These are phyloP conservation scores for Manis pentadactyla DNA, from an alignment of 2,797 vertebrate genomes.

Conservation along the genomic window DNA sequence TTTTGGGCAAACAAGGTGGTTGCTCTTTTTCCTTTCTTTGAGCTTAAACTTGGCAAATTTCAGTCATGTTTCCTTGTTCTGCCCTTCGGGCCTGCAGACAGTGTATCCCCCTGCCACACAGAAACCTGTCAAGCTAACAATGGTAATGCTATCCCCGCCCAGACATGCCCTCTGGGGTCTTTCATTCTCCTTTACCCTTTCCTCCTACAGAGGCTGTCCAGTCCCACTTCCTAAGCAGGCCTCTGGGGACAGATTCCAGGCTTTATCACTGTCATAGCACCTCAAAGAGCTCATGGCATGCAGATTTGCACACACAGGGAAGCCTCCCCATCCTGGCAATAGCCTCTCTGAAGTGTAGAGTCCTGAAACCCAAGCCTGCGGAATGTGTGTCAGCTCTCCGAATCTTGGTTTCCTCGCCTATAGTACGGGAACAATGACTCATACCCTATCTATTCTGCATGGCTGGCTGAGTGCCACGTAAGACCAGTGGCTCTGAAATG, in stretches of 20 bases:
- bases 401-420: background rate
- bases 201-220: background rate
- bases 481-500: background rate
- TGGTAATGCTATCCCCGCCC: background rate
- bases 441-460: background rate
- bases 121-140: background rate
- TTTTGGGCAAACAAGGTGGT: background rate
- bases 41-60: conserved; percentile 36
- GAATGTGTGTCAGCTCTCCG: background rate
- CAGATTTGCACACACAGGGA: too few species aligned
- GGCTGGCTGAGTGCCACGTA: background rate
- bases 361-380: background rate
- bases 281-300: background rate
- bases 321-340: background rate
- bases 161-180: background rate
- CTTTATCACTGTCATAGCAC: accelerated
- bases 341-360: background rate
- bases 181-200: background rate
- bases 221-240: background rate
- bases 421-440: background rate
- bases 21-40: background rate
- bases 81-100: background rate
- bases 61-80: background rate
- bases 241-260: background rate
- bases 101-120: background rate